Evolutionary conservation across 2,888 invertebrate species (phyloP).

Genomic region (Heliconius erato): DNA sequence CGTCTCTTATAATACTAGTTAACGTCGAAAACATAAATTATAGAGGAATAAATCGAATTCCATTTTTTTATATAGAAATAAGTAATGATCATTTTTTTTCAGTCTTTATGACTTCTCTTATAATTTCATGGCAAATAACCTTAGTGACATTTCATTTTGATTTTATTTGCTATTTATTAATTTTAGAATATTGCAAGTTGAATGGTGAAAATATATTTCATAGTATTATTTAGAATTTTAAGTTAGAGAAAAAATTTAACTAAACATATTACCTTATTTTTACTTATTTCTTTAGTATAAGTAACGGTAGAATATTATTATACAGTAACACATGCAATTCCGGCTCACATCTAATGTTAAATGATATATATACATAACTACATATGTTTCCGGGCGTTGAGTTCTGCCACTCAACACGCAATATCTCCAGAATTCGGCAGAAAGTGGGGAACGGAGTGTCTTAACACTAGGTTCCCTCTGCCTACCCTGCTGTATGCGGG

Average conservation of each 20-base stretch:
- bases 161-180: not conserved
- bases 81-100: not conserved
- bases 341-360: no score
- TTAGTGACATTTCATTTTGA: not conserved
- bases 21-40: conserved; percentile 15
- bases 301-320: no score
- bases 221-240: not conserved
- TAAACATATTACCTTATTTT: not conserved
- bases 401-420: no score
- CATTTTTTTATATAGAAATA: not conserved
- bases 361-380: no score
- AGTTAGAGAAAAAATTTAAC: not conserved
- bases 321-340: no score
- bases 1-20: conserved; percentile 15
- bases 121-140: not conserved
- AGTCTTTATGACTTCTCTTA: not conserved
- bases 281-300: no score
- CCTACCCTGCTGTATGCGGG: no score
- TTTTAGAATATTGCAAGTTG: not conserved
- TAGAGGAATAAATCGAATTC: not conserved
- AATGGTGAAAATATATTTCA: not conserved
- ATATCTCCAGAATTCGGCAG: no score
- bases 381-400: no score
- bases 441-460: no score
- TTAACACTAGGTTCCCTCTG: no score